Base-by-base conservation (phyloP, 1,140 invertebrate species). In the Drosophila orena region DNA sequence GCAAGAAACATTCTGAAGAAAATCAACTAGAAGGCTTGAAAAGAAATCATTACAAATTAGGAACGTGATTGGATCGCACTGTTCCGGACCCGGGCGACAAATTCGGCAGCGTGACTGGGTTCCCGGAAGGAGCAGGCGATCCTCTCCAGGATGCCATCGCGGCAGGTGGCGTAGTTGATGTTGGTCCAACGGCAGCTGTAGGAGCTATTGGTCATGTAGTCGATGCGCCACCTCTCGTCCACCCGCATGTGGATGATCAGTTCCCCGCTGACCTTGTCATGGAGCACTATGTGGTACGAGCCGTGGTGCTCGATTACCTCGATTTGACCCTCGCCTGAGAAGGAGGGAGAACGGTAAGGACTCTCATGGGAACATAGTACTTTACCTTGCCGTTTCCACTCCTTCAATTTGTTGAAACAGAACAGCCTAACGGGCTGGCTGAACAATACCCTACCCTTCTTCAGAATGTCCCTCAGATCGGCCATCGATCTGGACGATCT, bases 71-170 rank as follows among this genome's bases (percentile, higher is more conserved):
- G 54, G 2, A 53, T 15, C 3, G 58, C 22, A 5, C 65, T 58
- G 3, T 66, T 59, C 2, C 30, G 24, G 1, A 83, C 15, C 10
- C 49, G 22, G 8, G n/a, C n/a, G 0, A 79, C 14, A 17, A 83
- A 71, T n/a, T 84, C 43, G 3, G 56, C 30, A 6, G 80, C 71
- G 4, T 68, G 38, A 1, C 59, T 24, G 1, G 70, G 49, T 4
- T 84, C 47, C 3, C 10, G 46, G 27, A 84, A 79, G 34, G 43
- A 56, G 57, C 65, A 76, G 15, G 53, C 42, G 6, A 84, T 68
- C 22, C 40, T 30, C 42, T 83, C 62, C 5, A 55, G 43, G 6
- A 47, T 52, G 17, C 71, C 80, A n/a, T 68, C 30, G 15, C 53
- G 44, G 6, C 56, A 30, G 14, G 34, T 54, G 15, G 75, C 80